Evolutionary conservation across 2,113 vertebrate genomes (phyloP), one percentile per base, ranked within the genome.

Genomic region (Pituophis catenifer): DNA sequence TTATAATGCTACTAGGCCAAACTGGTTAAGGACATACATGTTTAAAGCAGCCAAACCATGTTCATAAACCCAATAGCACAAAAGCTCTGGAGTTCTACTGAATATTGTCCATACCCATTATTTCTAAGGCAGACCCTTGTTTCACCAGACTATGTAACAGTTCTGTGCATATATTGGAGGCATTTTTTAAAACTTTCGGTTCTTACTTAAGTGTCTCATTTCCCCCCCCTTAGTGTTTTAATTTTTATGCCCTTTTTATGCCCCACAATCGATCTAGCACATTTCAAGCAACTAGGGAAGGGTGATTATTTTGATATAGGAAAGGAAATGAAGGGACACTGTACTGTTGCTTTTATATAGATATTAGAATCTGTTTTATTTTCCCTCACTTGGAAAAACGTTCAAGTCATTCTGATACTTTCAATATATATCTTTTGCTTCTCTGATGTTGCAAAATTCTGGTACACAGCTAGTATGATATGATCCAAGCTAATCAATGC

Each of bases 101-200:
- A 94, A 12, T 90, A 92, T 54, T 93, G 96, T 57, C 17, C 19
- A 55, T 57, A 38, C 19, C 10, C 55, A 33, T n/a, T 55, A 92
- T 0, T 5, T 90, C 38, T 88, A 94, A 94, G 95, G 62, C 59
- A 21, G 1, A 62, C 65, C 92, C 93, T 89, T 57, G 3, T 95
- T 95, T 95, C 93, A 93, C 89, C 90, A 93, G 86, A 94, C 12
- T n/a, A 70, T 70, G 65, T 70, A 70, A 70, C 5, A n/a, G 65
- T n/a, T 70, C 12, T 70, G 13, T 33, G 29, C 29, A 33, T n/a
- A 70, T 15, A 70, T 5, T 33, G 65, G 65, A 70, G 12, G 29
- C 65, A 70, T 33, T 70, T 70, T 70, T 15, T 7, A 70, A 70
- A 70, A 13, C 24, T 26, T 70, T 33, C 11, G 29, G 65, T 7